These are phyloP conservation scores for Agriotes lineatus DNA, from an alignment of 2,888 invertebrate genomes.

Conservation along the genomic window DNA sequence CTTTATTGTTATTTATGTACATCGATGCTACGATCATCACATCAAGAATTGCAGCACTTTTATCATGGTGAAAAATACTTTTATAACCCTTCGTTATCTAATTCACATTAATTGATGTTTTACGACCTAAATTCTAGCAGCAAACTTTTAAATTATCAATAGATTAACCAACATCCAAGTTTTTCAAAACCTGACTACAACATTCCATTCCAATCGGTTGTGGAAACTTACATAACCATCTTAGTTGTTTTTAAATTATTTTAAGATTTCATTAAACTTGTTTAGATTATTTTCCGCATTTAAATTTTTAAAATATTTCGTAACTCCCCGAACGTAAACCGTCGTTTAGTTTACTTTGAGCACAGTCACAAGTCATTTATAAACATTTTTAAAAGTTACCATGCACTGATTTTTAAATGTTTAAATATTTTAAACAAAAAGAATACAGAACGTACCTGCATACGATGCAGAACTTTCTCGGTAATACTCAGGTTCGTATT, in stretches of 20 bases:
- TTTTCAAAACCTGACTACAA: no score
- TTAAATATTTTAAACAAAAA: neutral
- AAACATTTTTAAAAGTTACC: constrained; percentile 2
- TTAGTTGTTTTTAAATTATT: neutral
- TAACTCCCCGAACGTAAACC: neutral
- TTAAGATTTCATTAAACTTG: neutral
- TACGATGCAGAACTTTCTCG: constrained; percentile 49
- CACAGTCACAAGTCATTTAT: constrained; percentile 18
- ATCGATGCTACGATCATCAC: no score
- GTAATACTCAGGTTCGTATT: constrained; percentile 66
- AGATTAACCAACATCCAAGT: no score
- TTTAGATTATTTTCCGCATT: neutral
- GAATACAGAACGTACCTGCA: constrained; percentile 49
- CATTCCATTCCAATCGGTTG: no score
- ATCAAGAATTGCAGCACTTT: no score
- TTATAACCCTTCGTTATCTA: no score
- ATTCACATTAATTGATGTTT: no score
- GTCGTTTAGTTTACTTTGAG: constrained; percentile 22
- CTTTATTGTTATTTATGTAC: no score
- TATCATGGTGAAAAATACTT: no score
- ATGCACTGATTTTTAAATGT: constrained; percentile 9
- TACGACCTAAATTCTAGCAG: no score
- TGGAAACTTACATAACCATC: constrained; percentile 9
- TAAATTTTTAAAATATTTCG: neutral
- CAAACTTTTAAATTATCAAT: no score